These are phyloP conservation scores for Thyatira batis DNA, from an alignment of 2,888 invertebrate genomes.

Conservation along the genomic window DNA sequence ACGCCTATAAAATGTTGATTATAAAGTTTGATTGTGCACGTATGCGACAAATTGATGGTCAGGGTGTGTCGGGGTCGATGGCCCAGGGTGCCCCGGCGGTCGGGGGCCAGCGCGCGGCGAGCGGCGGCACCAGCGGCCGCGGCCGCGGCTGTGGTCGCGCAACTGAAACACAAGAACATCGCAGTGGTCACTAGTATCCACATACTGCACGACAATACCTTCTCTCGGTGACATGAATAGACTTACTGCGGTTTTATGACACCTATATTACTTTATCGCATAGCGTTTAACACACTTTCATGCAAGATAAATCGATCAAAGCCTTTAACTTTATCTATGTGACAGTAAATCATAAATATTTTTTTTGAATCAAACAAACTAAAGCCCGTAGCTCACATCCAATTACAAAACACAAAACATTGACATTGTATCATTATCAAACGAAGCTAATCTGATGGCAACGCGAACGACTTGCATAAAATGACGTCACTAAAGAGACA, in stretches of 20 bases:
- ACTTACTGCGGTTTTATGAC: constrained; percentile 26
- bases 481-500: constrained; percentile 76
- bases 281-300: neutral
- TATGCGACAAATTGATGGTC: constrained; percentile 59
- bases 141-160: constrained; percentile 48
- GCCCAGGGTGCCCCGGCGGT: constrained; percentile 54
- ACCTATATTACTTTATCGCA: neutral
- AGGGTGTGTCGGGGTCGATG: constrained; percentile 64
- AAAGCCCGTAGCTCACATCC: neutral
- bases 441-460: constrained; percentile 53
- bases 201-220: constrained; percentile 42
- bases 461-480: constrained; percentile 49
- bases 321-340: neutral
- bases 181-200: constrained; percentile 54
- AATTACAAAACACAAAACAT: constrained; percentile 9
- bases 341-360: too few species aligned
- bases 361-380: too few species aligned
- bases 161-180: constrained; percentile 69
- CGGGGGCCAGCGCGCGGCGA: constrained; percentile 65
- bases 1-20: constrained; percentile 68
- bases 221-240: constrained; percentile 26
- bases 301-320: too few species aligned
- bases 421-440: constrained; percentile 30
- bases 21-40: constrained; percentile 34
- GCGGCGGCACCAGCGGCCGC: constrained; percentile 30